Conservation (phyloP, 30 jellyfish, hydroid and myxozoan genomes). For the Pseudorhiza aurosa region DNA sequence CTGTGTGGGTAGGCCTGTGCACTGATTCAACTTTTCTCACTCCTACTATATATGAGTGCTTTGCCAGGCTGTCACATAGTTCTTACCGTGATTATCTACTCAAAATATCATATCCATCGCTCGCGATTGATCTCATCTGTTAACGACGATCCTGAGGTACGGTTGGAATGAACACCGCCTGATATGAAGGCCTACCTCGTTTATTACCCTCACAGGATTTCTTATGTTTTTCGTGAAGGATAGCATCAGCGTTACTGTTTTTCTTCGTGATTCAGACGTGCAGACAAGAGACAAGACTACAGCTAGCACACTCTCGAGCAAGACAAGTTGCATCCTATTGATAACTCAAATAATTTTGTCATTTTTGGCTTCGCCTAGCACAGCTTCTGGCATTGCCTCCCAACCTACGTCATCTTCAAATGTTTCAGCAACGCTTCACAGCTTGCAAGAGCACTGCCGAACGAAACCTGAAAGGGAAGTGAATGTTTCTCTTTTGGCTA, state of each 20-base stretch:
- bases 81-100: too few relatives aligned
- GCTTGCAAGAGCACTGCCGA: not conserved
- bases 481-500: not conserved
- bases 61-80: not conserved
- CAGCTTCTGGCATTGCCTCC: not conserved
- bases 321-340: not conserved
- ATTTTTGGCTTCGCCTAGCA: not conserved
- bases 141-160: not conserved
- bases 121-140: not conserved
- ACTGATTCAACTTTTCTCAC: not conserved
- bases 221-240: conserved; percentile 33
- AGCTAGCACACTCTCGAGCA: not conserved
- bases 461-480: not conserved
- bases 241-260: not conserved
- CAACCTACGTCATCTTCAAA: not conserved
- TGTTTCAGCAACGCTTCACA: not conserved
- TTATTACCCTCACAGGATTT: not conserved
- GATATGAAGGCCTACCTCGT: not conserved
- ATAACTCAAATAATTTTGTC: not conserved
- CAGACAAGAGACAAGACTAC: not conserved
- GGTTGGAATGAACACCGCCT: not conserved
- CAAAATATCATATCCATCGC: too few relatives aligned
- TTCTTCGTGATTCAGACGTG: not conserved
- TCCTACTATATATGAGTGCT: not conserved
- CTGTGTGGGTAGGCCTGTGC: not conserved